Evolutionary conservation across 53 echinoderm and acorn worm species (phyloP).

Genomic region (Astropecten irregularis): DNA sequence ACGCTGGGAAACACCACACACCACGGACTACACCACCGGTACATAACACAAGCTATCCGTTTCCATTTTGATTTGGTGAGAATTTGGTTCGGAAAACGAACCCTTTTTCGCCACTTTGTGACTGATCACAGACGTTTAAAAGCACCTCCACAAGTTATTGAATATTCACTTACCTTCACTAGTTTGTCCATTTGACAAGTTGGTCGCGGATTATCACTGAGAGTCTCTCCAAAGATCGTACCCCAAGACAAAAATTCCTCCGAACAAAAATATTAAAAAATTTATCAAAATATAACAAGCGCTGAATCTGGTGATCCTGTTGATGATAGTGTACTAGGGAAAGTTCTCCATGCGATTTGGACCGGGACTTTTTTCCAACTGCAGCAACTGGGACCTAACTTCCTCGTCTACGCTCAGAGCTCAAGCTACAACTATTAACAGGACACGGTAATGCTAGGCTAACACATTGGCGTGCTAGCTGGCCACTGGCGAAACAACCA

Average conservation of each 20-base stretch:
- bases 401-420: conserved; percentile 14
- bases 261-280: too few relatives aligned
- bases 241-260: too few relatives aligned
- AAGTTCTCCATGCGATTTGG: conserved; percentile 14
- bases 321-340: background rate
- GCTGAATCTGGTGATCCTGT: background rate
- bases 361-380: conserved; percentile 1
- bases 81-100: background rate
- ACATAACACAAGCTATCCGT: background rate
- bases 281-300: too few relatives aligned
- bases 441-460: conserved; percentile 9
- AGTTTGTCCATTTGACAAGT: background rate
- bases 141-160: background rate
- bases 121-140: background rate
- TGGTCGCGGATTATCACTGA: background rate
- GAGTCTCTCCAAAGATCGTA: too few relatives aligned
- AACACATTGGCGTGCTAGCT: conserved; percentile 24
- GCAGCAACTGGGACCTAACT: background rate
- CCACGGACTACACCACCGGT: background rate
- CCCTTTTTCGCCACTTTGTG: background rate
- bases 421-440: conserved; percentile 40
- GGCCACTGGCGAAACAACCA: conserved; percentile 20
- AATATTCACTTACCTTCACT: background rate
- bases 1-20: too few relatives aligned
- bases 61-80: background rate